Evolutionary conservation across 2,113 vertebrate genomes (phyloP).

Genomic region (Agelaius phoeniceus): DNA sequence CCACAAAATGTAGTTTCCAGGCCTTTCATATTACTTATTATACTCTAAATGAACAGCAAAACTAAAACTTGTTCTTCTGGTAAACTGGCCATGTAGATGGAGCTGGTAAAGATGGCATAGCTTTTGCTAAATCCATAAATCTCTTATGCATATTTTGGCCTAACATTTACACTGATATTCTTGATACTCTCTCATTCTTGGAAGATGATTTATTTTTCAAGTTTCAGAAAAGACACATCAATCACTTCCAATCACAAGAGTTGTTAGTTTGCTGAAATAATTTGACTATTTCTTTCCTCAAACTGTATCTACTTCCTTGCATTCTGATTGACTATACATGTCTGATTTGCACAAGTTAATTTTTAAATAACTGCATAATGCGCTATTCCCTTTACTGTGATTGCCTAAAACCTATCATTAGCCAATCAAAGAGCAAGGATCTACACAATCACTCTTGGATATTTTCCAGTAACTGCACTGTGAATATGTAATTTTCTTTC

Average conservation of each 20-base stretch:
- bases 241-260: neutral
- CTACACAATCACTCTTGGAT: slow-evolving; percentile 13
- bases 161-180: neutral
- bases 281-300: neutral
- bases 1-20: neutral
- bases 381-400: slow-evolving; percentile 26
- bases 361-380: slow-evolving; percentile 35
- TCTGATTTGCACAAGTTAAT: slow-evolving; percentile 49
- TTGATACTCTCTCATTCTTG: neutral
- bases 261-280: neutral
- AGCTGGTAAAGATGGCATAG: neutral
- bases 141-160: neutral
- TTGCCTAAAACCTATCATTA: slow-evolving; percentile 53
- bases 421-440: slow-evolving; percentile 44
- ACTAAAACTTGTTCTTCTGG: neutral
- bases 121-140: neutral
- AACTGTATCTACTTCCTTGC: neutral
- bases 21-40: neutral
- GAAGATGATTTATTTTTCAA: neutral
- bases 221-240: neutral
- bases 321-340: slow-evolving; percentile 34
- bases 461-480: slow-evolving; percentile 31
- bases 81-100: neutral
- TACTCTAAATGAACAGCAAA: neutral
- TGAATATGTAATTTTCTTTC: slow-evolving; percentile 27